Conservation (phyloP, 2,113 vertebrate species). For the Pipa parva region DNA sequence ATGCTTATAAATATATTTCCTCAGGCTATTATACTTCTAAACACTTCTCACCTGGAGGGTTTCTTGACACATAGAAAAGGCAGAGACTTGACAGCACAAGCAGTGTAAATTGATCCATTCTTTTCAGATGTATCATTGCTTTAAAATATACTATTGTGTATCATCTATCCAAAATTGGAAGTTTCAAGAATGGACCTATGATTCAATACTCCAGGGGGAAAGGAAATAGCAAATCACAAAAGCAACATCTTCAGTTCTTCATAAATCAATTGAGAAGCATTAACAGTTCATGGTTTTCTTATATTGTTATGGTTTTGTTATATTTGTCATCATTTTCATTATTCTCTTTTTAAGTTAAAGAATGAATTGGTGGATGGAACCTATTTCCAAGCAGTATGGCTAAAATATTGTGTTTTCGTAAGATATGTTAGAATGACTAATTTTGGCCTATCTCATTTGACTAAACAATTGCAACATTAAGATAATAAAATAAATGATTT, state of each 20-base stretch:
- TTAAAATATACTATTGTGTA: constrained; percentile 30
- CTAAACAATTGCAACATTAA: too few species aligned
- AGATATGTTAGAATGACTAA: too few species aligned
- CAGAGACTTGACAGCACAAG: constrained; percentile 23
- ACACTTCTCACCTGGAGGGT: constrained; percentile 28
- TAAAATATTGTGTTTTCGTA: too few species aligned
- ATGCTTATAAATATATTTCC: constrained; percentile 38
- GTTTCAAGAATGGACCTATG: constrained; percentile 25
- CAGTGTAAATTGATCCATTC: constrained; percentile 23
- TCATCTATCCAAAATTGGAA: constrained; percentile 13
- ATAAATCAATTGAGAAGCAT: background rate
- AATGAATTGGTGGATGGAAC: too few species aligned
- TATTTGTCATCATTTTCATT: too few species aligned
- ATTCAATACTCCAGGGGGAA: constrained; percentile 8
- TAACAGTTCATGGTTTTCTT: too few species aligned
- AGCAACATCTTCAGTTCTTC: background rate
- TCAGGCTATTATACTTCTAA: constrained; percentile 39
- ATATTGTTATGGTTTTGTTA: too few species aligned
- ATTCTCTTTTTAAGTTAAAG: too few species aligned
- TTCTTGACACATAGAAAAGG: constrained; percentile 26
- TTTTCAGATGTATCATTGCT: background rate
- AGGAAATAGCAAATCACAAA: constrained; percentile 13
- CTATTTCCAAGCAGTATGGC: too few species aligned
- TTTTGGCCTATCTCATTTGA: too few species aligned
- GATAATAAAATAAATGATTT: too few species aligned